Conservation (phyloP, 2,888 invertebrate species). For the Branchipolynoe longqiensis region DNA sequence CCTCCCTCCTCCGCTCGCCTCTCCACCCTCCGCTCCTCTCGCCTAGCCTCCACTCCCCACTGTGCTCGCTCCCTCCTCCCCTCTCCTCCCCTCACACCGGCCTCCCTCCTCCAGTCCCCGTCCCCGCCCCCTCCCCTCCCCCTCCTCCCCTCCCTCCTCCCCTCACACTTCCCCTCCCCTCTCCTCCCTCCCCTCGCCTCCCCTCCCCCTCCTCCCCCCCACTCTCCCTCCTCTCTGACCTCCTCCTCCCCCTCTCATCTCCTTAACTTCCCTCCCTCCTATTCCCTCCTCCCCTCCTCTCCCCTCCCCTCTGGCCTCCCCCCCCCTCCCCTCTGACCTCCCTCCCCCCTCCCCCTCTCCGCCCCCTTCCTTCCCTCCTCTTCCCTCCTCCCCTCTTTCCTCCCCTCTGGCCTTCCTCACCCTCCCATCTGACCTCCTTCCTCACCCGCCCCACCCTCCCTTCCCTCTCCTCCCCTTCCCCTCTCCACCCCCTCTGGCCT, state of each 20-base stretch:
- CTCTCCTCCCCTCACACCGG: background rate
- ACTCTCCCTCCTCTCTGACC: background rate
- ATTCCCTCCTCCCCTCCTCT: too few relatives aligned
- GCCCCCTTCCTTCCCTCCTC: background rate
- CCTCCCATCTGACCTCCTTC: background rate
- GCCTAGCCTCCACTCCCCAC: too few relatives aligned
- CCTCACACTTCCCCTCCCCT: background rate
- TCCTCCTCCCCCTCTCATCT: too few relatives aligned
- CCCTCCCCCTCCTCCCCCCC: background rate
- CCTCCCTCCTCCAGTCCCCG: too few relatives aligned
- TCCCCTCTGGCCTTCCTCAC: background rate
- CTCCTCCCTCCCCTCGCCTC: background rate
- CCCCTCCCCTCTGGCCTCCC: background rate
- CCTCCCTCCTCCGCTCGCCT: too few relatives aligned
- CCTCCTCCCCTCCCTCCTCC: background rate
- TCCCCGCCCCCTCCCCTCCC: conserved; percentile 1
- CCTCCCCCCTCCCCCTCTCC: background rate
- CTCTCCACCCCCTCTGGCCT: background rate
- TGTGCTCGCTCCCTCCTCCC: too few relatives aligned
- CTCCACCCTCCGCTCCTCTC: too few relatives aligned
- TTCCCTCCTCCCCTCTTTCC: background rate
- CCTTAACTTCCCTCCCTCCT: too few relatives aligned
- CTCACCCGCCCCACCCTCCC: background rate
- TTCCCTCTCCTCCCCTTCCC: background rate
- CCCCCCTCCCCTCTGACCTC: background rate